These are phyloP conservation scores for Capromys pilorides DNA, from an alignment of 2,797 vertebrate genomes.

Conservation along the genomic window DNA sequence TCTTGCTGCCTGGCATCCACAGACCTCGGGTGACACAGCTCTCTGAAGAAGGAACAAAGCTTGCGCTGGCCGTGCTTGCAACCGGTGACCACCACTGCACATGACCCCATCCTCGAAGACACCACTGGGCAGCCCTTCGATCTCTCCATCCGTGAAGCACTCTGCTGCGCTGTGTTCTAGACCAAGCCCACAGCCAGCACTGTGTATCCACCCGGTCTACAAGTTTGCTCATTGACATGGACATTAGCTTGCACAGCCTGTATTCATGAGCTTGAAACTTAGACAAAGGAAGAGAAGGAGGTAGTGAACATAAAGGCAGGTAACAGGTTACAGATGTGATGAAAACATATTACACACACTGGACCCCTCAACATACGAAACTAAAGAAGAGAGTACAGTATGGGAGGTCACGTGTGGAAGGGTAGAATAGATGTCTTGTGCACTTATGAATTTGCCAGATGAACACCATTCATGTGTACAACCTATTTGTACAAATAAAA, in stretches of 20 bases:
- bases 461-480: neutral
- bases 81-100: neutral
- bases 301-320: neutral
- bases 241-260: neutral
- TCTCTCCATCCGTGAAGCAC: neutral
- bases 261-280: neutral
- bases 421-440: no score
- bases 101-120: neutral
- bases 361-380: neutral
- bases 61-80: neutral
- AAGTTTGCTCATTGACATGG: accelerated
- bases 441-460: neutral
- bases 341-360: neutral
- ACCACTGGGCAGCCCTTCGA: neutral
- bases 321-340: neutral
- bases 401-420: neutral
- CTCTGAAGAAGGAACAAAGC: neutral
- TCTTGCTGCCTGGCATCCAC: neutral
- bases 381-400: neutral
- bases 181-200: accelerated
- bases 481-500: neutral
- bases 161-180: neutral
- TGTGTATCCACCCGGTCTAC: accelerated
- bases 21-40: neutral
- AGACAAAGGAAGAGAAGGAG: neutral